Base-by-base conservation (phyloP, 1,140 invertebrate species). In the Varroa destructor region DNA sequence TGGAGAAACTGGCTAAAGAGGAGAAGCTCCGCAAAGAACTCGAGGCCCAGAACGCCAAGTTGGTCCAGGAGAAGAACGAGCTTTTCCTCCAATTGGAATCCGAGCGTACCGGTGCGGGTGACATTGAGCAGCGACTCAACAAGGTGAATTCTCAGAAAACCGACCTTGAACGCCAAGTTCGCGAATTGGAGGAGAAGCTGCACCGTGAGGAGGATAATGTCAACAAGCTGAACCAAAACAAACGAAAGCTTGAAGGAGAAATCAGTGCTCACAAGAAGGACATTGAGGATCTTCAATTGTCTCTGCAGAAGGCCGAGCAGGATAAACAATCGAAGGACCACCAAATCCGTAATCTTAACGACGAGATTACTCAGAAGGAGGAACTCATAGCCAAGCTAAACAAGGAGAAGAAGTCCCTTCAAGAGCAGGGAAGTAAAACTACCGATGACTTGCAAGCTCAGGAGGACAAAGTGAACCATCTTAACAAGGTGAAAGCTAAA, bases 381-480 rank as follows among this genome's bases (percentile, higher is more conserved):
- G 96, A 99, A 80, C 87, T 95, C 79, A 96, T 99, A 84, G 95
- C 96, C 84, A 99, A 98, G 82, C 84, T 99, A 78, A 95, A 94
- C 86, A 97, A 97, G 82, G 94, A 97, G 79, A 98, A 97, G 89
- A 98, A 97, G 82, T 86, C 91, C 77, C 86, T 93, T 77, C 93
- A 94, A 72, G 96, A 98, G 80, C 84, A 87, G 77, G 91, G 87
- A 81, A 92, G 77, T 71, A 98, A 97, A 85, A 91, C 93, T 72
- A 85, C 88, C 76, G 95, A 97, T 80, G 93, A 97, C 81, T 86
- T 99, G n/a, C 90, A 96, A 82, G 90, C 91, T 74, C 90, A 94
- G 77, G 96, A 99, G 82, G 96, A 99, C 83, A 98, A 98, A 83
- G 90, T 95, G 77, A 98, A 98, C 84, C 95, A 99, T 83, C 86